phyloP scores from a whole-genome alignment of 2,113 vertebrate species.

The Oryzias woworae region DNA sequence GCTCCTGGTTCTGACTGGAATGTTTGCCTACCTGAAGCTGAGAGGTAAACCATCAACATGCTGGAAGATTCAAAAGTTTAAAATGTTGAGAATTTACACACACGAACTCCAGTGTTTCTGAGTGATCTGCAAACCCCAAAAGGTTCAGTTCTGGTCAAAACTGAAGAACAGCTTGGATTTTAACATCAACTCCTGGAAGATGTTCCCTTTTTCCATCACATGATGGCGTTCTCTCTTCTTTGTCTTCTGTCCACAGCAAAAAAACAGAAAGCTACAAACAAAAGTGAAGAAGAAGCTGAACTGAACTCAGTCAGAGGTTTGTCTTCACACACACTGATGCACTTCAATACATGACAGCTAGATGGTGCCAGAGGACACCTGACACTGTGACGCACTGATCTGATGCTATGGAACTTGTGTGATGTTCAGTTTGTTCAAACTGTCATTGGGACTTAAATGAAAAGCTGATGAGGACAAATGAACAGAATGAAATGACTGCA shows the following conservation, averaged over 20 bases:
- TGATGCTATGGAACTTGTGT: no score
- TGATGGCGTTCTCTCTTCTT: neutral
- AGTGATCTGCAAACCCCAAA: neutral
- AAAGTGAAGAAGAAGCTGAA: conserved; percentile 50
- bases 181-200: no score
- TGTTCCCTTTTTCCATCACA: neutral
- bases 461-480: no score
- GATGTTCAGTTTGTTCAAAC: no score
- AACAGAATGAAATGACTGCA: no score
- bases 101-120: neutral
- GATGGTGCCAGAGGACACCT: conserved; percentile 21
- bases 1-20: conserved; percentile 31
- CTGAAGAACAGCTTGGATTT: no score
- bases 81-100: neutral
- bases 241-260: conserved; percentile 28
- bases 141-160: neutral
- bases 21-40: conserved; percentile 61
- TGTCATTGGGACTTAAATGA: neutral
- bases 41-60: conserved; percentile 33
- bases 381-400: no score
- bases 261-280: neutral
- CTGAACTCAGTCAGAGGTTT: conserved; percentile 65
- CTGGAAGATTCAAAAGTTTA: neutral
- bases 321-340: neutral
- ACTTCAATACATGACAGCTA: neutral